These are phyloP conservation scores for Mesocricetus auratus DNA, from an alignment of 2,113 vertebrate species.

Conservation along the genomic window DNA sequence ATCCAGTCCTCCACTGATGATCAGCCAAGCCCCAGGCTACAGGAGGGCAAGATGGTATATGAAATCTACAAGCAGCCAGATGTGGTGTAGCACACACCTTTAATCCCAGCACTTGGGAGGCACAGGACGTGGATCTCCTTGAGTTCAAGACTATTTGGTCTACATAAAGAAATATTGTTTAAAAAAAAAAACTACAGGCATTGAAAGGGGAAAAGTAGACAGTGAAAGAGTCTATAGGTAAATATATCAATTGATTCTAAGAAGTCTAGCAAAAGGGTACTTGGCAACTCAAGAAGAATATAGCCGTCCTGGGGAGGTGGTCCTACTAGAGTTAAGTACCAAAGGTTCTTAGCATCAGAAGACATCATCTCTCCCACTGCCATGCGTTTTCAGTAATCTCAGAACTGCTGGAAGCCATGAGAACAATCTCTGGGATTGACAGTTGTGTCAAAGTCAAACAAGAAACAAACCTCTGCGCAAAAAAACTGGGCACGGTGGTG, in stretches of 20 bases:
- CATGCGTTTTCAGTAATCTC: background rate
- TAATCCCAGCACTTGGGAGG: background rate
- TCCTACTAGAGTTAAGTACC: background rate
- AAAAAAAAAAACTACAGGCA: background rate
- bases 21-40: background rate
- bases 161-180: background rate
- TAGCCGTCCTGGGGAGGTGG: background rate
- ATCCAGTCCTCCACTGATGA: background rate
- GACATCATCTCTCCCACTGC: background rate
- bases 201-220: background rate
- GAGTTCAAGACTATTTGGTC: background rate
- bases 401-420: background rate
- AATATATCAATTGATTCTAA: background rate
- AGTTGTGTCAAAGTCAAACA: background rate
- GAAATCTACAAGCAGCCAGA: background rate
- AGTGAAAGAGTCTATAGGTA: too few relatives aligned
- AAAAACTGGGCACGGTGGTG: background rate
- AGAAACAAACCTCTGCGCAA: background rate
- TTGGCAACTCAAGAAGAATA: background rate
- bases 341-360: background rate
- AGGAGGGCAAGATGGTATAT: background rate
- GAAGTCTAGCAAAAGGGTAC: background rate
- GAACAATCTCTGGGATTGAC: background rate
- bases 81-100: background rate
- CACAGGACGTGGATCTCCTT: background rate